phyloP scores from a whole-genome alignment of 1,140 invertebrate genomes.

The Rhyacophila brunnea region DNA sequence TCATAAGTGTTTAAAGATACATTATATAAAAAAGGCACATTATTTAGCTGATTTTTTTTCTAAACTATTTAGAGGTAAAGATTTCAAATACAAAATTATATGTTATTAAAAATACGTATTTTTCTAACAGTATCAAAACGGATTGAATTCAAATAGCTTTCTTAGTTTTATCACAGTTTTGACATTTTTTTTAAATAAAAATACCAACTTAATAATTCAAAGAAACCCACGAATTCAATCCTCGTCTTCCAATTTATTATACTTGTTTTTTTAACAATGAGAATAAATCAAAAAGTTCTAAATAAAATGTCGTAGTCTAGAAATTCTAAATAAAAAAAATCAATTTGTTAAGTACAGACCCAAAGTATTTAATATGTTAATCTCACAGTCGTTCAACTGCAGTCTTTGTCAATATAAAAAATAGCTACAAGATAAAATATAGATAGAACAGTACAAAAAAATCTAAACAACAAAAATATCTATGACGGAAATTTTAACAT shows the following conservation, averaged over 20 bases:
- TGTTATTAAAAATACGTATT: too few relatives aligned
- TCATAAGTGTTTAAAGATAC: too few relatives aligned
- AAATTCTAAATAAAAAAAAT: slow-evolving; percentile 16
- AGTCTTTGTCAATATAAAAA: slow-evolving; percentile 28
- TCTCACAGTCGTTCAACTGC: slow-evolving; percentile 18
- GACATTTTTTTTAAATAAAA: slow-evolving; percentile 29
- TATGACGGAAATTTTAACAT: too few relatives aligned
- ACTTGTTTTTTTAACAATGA: too few relatives aligned
- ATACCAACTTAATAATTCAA: slow-evolving; percentile 26
- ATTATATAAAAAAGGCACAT: too few relatives aligned
- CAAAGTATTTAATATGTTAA: neutral
- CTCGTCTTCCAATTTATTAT: too few relatives aligned
- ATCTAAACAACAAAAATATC: too few relatives aligned
- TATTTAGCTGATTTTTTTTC: too few relatives aligned
- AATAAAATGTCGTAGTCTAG: neutral
- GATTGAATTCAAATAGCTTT: slow-evolving; percentile 10
- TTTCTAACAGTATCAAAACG: too few relatives aligned
- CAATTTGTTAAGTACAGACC: neutral
- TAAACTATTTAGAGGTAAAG: too few relatives aligned
- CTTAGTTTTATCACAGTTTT: slow-evolving; percentile 29
- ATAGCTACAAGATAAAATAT: slow-evolving; percentile 10
- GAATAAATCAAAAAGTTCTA: neutral
- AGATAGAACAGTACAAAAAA: neutral
- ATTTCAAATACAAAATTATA: too few relatives aligned
- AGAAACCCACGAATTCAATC: slow-evolving; percentile 10